phyloP scores from a whole-genome alignment of 2,888 invertebrate species.

The Sinopyrophorus schimmeli region DNA sequence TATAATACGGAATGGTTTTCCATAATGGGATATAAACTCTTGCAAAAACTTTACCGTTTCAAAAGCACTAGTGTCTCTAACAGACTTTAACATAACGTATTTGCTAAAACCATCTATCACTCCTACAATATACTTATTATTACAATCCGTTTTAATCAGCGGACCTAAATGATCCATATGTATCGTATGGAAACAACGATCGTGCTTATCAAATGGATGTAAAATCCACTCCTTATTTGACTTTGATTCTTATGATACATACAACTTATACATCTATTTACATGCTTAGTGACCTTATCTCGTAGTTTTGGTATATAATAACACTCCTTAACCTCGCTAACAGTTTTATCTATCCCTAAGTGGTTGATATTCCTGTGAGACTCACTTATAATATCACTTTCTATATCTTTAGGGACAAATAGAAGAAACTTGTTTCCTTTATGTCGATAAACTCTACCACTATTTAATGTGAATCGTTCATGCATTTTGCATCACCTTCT shows the following conservation, averaged over 20 bases:
- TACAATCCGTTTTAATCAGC: slow-evolving; percentile 42
- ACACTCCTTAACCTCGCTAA: slow-evolving; percentile 27
- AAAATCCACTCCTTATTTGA: slow-evolving; percentile 36
- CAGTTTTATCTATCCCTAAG: slow-evolving; percentile 42
- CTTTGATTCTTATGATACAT: slow-evolving; percentile 37
- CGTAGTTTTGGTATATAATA: slow-evolving; percentile 44
- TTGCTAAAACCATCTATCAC: slow-evolving; percentile 45
- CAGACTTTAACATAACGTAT: slow-evolving; percentile 10
- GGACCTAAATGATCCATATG: slow-evolving; percentile 52
- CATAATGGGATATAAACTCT: slow-evolving; percentile 20
- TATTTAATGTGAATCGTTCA: slow-evolving; percentile 14
- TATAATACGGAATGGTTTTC: slow-evolving; percentile 3
- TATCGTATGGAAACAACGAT: slow-evolving; percentile 48
- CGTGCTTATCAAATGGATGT: slow-evolving; percentile 47
- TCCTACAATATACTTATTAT: slow-evolving; percentile 44
- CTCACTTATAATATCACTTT: slow-evolving; percentile 2
- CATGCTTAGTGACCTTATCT: slow-evolving; percentile 39
- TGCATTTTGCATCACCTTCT: slow-evolving; percentile 33
- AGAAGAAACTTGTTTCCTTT: slow-evolving; percentile 20
- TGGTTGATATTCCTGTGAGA: too few species aligned
- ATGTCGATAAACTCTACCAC: slow-evolving; percentile 27
- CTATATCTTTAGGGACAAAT: slow-evolving; percentile 26
- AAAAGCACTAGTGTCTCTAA: slow-evolving; percentile 9
- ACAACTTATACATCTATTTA: slow-evolving; percentile 38
- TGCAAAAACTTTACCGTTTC: slow-evolving; percentile 7